These are phyloP conservation scores for Eupeodes corollae DNA, from an alignment of 1,140 invertebrate genomes.

Conservation along the genomic window DNA sequence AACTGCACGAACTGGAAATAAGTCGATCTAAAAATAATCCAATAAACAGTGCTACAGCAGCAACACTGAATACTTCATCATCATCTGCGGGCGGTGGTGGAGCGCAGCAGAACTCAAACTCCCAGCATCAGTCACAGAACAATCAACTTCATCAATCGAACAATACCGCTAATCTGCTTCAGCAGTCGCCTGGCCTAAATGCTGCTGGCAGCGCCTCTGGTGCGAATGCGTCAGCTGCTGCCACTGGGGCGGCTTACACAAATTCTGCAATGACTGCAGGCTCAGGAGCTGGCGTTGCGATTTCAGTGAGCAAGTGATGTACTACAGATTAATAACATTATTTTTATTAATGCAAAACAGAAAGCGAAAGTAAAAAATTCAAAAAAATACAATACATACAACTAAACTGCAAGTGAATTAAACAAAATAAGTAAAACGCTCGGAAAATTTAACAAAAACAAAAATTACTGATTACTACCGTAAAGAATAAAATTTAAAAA, in stretches of 20 bases:
- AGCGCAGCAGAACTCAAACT: slow-evolving; percentile 7
- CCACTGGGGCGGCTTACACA: background rate
- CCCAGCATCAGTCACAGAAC: slow-evolving; percentile 2
- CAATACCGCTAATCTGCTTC: slow-evolving; percentile 3
- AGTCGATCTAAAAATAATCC: slow-evolving; percentile 33
- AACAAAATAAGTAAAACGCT: background rate
- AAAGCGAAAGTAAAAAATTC: slow-evolving; percentile 3
- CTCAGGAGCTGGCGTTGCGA: slow-evolving; percentile 2
- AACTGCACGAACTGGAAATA: slow-evolving; percentile 64
- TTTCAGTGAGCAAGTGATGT: slow-evolving; percentile 3
- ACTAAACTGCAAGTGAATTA: slow-evolving; percentile 5
- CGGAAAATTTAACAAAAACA: background rate
- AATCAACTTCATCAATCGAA: slow-evolving; percentile 36
- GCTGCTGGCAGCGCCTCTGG: slow-evolving; percentile 21
- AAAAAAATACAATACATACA: slow-evolving; percentile 1
- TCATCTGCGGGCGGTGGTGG: slow-evolving; percentile 15
- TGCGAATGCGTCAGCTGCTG: slow-evolving; percentile 10
- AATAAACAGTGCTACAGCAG: slow-evolving; percentile 5
- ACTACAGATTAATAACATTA: slow-evolving; percentile 1
- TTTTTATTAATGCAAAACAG: background rate
- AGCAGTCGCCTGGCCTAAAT: slow-evolving; percentile 18
- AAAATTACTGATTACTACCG: background rate
- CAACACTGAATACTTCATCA: slow-evolving; percentile 26
- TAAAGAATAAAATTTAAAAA: background rate
- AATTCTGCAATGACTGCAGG: background rate